Evolutionary conservation across 2,113 vertebrate species (phyloP).

Genomic region (Zapus hudsonius): DNA sequence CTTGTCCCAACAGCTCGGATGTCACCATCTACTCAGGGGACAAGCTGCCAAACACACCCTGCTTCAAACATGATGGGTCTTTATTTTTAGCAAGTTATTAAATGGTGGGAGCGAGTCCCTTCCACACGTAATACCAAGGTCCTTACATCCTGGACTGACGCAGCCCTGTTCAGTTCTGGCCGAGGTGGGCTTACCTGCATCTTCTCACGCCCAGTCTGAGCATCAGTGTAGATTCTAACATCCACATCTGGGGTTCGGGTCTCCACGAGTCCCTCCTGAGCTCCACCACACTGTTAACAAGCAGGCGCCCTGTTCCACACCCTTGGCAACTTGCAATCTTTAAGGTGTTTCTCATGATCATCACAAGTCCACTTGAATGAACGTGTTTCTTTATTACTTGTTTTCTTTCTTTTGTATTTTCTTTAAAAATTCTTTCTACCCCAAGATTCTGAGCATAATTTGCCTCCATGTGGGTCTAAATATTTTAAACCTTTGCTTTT

Average conservation of each 20-base stretch:
- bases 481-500: neutral
- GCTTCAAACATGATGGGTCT: neutral
- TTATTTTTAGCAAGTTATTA: neutral
- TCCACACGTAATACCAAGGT: neutral
- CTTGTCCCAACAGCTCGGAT: neutral
- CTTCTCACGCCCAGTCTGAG: neutral
- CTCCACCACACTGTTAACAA: neutral
- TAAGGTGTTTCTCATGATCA: neutral
- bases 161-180: neutral
- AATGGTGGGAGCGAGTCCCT: neutral
- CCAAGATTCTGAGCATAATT: neutral
- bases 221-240: neutral
- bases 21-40: neutral
- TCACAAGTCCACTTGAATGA: neutral
- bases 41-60: neutral
- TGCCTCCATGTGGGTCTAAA: conserved; percentile 4
- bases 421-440: neutral
- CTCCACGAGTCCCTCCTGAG: neutral
- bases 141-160: neutral
- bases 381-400: neutral
- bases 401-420: neutral
- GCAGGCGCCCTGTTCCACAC: neutral
- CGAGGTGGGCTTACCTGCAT: neutral
- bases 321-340: neutral
- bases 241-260: neutral